phyloP scores from a whole-genome alignment of 1,140 invertebrate genomes.

The Caenorhabditis brenneri region DNA sequence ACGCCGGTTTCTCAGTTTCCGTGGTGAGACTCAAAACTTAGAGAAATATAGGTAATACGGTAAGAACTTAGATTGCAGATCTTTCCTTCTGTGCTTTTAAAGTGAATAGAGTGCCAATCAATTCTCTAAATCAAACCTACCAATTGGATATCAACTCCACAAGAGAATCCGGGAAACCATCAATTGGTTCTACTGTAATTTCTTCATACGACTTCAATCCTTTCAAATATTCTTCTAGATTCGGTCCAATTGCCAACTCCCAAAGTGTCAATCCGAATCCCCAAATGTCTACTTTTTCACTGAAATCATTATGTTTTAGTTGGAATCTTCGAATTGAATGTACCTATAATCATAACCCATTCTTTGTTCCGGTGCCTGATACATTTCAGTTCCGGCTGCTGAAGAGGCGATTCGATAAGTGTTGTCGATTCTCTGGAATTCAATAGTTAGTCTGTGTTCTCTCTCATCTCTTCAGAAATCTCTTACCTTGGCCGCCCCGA shows the following conservation, averaged over 20 bases:
- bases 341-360: background rate
- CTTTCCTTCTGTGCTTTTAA: too few species aligned
- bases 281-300: slow-evolving; percentile 25
- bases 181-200: background rate
- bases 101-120: too few species aligned
- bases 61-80: too few species aligned
- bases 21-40: too few species aligned
- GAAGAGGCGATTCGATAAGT: background rate
- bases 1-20: too few species aligned
- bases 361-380: background rate
- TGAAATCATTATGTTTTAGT: background rate
- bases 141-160: background rate
- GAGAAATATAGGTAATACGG: too few species aligned
- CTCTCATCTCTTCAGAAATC: too few species aligned
- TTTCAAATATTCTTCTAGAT: background rate
- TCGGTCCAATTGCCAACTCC: slow-evolving; percentile 7
- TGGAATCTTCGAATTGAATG: background rate
- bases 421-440: slow-evolving; percentile 2
- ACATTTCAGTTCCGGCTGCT: background rate
- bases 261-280: background rate
- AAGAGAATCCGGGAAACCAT: background rate
- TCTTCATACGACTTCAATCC: background rate
- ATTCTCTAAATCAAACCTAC: too few species aligned
- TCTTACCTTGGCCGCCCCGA: background rate
- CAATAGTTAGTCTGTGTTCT: background rate